Evolutionary conservation across 2,797 vertebrate species (phyloP).

Genomic region (Manis pentadactyla): DNA sequence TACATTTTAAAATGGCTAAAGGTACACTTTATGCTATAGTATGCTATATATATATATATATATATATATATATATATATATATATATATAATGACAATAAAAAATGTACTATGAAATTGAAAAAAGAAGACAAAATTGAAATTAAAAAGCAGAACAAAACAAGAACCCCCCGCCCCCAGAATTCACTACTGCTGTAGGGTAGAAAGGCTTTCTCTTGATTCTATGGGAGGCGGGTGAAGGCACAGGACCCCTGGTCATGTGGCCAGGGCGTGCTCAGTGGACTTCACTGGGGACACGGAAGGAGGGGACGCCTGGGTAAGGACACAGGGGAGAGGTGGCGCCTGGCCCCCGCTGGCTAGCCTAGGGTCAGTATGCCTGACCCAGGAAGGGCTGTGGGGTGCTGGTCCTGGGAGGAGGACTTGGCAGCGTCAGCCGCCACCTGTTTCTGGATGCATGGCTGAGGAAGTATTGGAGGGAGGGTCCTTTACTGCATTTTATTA

Average conservation of each 20-base stretch:
- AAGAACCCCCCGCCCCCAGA: not conserved
- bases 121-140: not conserved
- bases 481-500: not conserved
- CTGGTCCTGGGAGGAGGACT: no score
- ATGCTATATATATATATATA: no score
- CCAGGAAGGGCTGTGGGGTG: not conserved
- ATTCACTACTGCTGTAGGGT: not conserved
- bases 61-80: no score
- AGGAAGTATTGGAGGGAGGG: not conserved
- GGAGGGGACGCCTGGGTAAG: not conserved
- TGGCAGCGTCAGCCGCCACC: no score
- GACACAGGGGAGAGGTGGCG: not conserved
- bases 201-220: no score
- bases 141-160: not conserved
- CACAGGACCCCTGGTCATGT: rapidly evolving
- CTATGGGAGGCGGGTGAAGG: not conserved
- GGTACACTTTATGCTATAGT: no score
- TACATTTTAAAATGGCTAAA: not conserved
- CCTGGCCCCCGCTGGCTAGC: not conserved
- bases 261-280: not conserved
- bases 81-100: no score
- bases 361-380: not conserved
- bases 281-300: no score
- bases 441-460: not conserved
- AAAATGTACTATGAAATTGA: not conserved